These are phyloP conservation scores for Protonemura montana DNA, from an alignment of 2,888 invertebrate genomes.

Conservation along the genomic window DNA sequence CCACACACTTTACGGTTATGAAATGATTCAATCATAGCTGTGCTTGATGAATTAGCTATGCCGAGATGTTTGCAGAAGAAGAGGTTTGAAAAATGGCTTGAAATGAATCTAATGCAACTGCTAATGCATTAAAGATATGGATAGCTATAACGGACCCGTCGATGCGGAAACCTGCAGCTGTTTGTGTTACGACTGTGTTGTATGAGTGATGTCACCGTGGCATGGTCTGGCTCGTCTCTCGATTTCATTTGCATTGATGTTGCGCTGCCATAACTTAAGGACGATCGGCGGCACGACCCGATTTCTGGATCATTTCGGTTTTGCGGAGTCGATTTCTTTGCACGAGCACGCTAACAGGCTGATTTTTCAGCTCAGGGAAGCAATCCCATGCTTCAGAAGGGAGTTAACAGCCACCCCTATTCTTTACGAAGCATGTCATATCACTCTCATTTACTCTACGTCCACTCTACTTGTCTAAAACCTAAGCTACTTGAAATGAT, in stretches of 20 bases:
- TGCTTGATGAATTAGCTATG: not conserved
- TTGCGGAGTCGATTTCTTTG: too few species aligned
- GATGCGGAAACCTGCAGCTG: not conserved
- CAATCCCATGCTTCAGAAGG: too few species aligned
- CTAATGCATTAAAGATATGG: not conserved
- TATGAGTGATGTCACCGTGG: not conserved
- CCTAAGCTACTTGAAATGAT: too few species aligned
- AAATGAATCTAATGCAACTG: constrained; percentile 2
- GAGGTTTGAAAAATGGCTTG: not conserved
- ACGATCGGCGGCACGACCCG: too few species aligned
- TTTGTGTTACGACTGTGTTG: not conserved
- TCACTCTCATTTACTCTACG: too few species aligned
- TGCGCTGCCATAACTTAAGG: too few species aligned
- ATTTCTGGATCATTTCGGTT: not conserved
- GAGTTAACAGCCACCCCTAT: too few species aligned
- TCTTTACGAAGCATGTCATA: too few species aligned
- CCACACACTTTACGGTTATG: not conserved
- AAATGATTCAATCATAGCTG: not conserved
- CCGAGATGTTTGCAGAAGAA: not conserved
- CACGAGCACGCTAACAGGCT: too few species aligned
- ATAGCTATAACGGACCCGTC: not conserved
- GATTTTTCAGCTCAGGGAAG: too few species aligned
- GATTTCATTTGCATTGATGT: not conserved
- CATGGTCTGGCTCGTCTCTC: not conserved
- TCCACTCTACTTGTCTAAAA: too few species aligned